phyloP scores from a whole-genome alignment of 1,140 invertebrate genomes.

The Brachionus koreanus region DNA sequence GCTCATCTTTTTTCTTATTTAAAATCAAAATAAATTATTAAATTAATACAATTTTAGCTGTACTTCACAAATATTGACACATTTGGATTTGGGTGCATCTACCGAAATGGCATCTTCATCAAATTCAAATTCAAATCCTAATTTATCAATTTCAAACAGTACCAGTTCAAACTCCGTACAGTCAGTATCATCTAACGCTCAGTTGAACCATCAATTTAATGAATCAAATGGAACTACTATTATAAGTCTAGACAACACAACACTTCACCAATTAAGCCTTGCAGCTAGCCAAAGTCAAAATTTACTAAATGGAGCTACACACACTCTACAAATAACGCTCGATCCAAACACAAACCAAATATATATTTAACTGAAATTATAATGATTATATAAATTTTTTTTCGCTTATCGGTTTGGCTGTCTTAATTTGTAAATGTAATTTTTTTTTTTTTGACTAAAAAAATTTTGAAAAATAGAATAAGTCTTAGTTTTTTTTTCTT shows the following conservation, averaged over 20 bases:
- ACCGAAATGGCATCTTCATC: background rate
- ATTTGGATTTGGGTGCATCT: background rate
- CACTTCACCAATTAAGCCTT: background rate
- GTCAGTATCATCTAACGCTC: background rate
- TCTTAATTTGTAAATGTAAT: background rate
- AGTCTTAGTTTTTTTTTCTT: background rate
- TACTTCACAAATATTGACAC: background rate
- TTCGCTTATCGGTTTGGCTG: background rate
- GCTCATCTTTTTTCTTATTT: too few species aligned
- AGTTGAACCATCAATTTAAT: background rate
- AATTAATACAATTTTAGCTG: background rate
- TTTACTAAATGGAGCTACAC: background rate
- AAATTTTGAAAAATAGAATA: background rate
- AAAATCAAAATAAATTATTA: background rate
- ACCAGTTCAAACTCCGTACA: background rate
- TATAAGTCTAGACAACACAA: constrained; percentile 16
- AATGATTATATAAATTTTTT: background rate
- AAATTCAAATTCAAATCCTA: background rate
- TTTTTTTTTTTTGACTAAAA: background rate
- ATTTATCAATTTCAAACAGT: constrained; percentile 2
- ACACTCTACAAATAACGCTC: constrained; percentile 37
- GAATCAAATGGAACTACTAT: background rate
- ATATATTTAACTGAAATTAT: background rate
- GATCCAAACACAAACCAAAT: constrained; percentile 34
- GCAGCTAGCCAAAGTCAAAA: constrained; percentile 20